Percentiles rank a stretch among this genome's conserved stretches.
Evolutionary conservation across 2,888 invertebrate genomes (phyloP).

Genomic region (Acrobasis consociella): DNA sequence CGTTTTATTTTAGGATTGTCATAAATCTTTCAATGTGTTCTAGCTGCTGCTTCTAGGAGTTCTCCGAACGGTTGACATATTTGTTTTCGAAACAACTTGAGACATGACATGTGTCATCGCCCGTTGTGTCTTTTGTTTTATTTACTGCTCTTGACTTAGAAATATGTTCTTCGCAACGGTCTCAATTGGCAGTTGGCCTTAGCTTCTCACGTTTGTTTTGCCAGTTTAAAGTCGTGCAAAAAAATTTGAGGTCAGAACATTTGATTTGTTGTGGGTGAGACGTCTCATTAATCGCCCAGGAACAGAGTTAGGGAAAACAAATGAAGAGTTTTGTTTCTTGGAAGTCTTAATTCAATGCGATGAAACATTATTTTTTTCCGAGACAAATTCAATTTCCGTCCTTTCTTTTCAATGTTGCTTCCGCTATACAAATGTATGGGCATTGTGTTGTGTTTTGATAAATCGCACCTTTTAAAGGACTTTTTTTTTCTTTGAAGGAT

Average conservation of each 20-base stretch:
- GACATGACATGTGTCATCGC: constrained; percentile 45
- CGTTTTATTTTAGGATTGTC: background rate
- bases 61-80: constrained; percentile 10
- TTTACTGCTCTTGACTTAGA: constrained; percentile 33
- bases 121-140: constrained; percentile 31
- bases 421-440: background rate
- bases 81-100: constrained; percentile 45
- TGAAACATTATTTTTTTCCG: background rate
- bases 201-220: constrained; percentile 29
- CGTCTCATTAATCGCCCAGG: background rate
- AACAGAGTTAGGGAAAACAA: constrained; percentile 1
- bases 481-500: no score
- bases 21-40: constrained; percentile 5
- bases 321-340: background rate
- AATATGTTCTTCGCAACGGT: constrained; percentile 27
- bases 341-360: background rate
- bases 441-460: background rate
- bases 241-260: constrained; percentile 5
- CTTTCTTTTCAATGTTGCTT: constrained; percentile 1
- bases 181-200: constrained; percentile 34
- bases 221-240: constrained; percentile 28
- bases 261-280: constrained; percentile 3
- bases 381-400: constrained; percentile 5
- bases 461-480: background rate
- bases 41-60: background rate